Base-by-base conservation (phyloP, 2,888 invertebrate species). In the Scaptomyza caliginosa region DNA sequence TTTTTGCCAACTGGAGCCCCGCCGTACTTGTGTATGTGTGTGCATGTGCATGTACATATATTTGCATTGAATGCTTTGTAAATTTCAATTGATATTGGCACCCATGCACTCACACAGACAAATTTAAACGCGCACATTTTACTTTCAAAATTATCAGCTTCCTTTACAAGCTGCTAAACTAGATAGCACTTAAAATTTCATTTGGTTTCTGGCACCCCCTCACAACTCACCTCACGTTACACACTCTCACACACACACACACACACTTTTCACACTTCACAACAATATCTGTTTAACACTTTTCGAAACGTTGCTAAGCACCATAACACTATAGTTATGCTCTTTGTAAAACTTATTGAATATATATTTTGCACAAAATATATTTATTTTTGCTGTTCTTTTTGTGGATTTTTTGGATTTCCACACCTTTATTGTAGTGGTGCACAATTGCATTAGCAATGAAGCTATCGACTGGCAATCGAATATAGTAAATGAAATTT, bases 401-500 rank as follows among this genome's bases (percentile, higher is more conserved):
- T 62, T 86, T 69, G 74, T 67, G 60, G 65, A 77, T 73, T 77
- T 49, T 63, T 65, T 69, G 56, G 67, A 86, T 86, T 80, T 86
- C 85, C 80, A 81, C 80, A 81, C 80, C 80, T 80, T 86, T 83
- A 77, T 66, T 73, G 62, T 80, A 79, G 83, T 74, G 74, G 67
- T 75, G 74, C 57, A 62, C 66, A 51, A 73, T 51, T 68, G 52
- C 56, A 62, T 50, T 68, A 68, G 39, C 45, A 74, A 51, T 55
- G 38, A 7, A 58, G 26, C 36, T 69, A 72, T 72, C 70, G 63
- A 40, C 34, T 4, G 52, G 16, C 32, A 26, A 64, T 64, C 63
- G 57, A 63, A 55, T 63, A 58, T 19, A 13, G 19, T 26, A n/a
- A 6, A 24, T n/a, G 7, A 51, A 40, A 51, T 58, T 69, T 69